Base-by-base conservation (phyloP, 2,113 vertebrate species). In the Garra rufa region DNA sequence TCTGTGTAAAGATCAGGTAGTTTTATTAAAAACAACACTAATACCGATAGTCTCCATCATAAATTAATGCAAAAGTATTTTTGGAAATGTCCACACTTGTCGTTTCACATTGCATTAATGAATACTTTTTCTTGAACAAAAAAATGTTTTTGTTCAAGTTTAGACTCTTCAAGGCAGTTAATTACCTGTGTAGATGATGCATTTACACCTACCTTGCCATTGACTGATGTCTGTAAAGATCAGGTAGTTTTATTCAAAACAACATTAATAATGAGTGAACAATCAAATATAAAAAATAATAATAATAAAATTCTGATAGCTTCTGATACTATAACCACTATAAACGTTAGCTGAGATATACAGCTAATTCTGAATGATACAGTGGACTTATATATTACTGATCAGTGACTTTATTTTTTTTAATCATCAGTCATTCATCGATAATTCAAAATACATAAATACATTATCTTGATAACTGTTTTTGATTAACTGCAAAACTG, bases 171-270 rank as follows among this genome's bases (percentile, higher is more conserved):
- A 41, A 69, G 34, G 65, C 17, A 69, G 17, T 1, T 5, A 21
- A 2, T 69, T 38, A 55, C 52, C 14, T 17, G 0, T 30, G 14
- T 9, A 7, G 15, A 3, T 4, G 0, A 26, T 5, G 1, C 0
- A 13, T 26, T 61, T 9, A 34, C 34, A 34, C 34, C 34, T 34
- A 34, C 34, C n/a, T n/a, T n/a, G n/a, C n/a, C n/a, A n/a, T 9
- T 3, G 19, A 17, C 7, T 21, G 57, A 24, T 59, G n/a, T 13
- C 57, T 34, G 34, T 24, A 59, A 59, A 59, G 10, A 26, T 5
- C 1, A 61, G n/a, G 0, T 1, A 59, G n/a, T 11, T 10, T 59
- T 59, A 59, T 52, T 21, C 9, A 55, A 55, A 55, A 55, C 52
- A 55, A 55, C 19, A 55, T 19, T 21, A 8, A 9, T n/a, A 55